Base-by-base conservation (phyloP, 2,888 invertebrate genomes). In the Blomia tropicalis region DNA sequence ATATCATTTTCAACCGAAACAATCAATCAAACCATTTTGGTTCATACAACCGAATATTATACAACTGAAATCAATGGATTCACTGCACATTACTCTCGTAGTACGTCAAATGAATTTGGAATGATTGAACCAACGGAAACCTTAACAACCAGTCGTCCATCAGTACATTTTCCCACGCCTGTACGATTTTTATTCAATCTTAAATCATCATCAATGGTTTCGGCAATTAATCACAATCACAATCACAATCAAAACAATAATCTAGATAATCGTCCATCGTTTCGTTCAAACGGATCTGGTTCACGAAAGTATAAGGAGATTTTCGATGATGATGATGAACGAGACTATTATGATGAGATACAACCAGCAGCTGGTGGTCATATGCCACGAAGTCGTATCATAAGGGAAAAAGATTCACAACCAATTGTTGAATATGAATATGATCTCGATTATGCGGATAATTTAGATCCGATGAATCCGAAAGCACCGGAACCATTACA, bases 91-190 rank as follows among this genome's bases (percentile, higher is more conserved):
- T 51, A 59, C 29, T 59, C 59, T 14, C 27, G 63, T 30, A 54
- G 58, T 63, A 64, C 58, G 41, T 62, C 58, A 4, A 61, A 61
- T 47, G 25, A 43, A 14, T 44, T 41, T 14, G 54, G 44, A 31
- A 47, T 31, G 31, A 32, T 47, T 43, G 63, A 59, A 14, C 27
- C 59, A 23, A 43, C 43, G 14, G 43, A 11, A 11, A 43, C 22
- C 43, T 3, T 5, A 4, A 43, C 43, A 4, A 23, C 41, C 4
- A 14, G 44, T 14, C 23, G 56, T 29, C 77, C 2, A 77, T 71
- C 56, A 90, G 82, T 70, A 85, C 86, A 64, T 78, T 78, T 70
- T 85, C 82, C 63, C 87, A 77, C 53, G 79, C 77, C 68, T 58
- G 27, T 44, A 25, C 25, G 47, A 59, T 62, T 62, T 56, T n/a